These are phyloP conservation scores for Aurelia sp. DNA, from an alignment of 30 jellyfish, hydroid and myxozoan genomes.

Conservation along the genomic window DNA sequence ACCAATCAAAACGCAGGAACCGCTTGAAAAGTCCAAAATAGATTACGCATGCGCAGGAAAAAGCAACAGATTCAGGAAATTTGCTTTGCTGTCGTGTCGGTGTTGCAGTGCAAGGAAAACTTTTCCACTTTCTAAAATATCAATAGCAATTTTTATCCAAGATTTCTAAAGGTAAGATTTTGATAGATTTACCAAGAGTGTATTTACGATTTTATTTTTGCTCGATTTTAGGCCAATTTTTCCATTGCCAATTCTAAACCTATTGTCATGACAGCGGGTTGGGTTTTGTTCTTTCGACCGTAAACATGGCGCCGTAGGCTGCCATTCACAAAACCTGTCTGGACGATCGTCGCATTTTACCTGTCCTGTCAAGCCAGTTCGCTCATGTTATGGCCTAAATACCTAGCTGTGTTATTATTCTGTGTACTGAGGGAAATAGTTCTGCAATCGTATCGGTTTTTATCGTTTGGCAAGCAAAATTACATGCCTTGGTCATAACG, in stretches of 20 bases:
- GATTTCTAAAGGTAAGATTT: constrained; percentile 1
- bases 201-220: background rate
- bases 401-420: background rate
- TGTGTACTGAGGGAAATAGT: background rate
- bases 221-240: constrained; percentile 33
- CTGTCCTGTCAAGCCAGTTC: background rate
- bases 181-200: background rate
- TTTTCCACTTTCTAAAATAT: background rate
- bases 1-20: constrained; percentile 62
- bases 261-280: constrained; percentile 47
- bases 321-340: background rate
- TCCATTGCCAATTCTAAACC: background rate
- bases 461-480: background rate
- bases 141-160: background rate
- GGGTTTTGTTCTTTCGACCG: constrained; percentile 47
- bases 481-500: background rate
- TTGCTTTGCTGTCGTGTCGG: constrained; percentile 19
- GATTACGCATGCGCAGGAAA: constrained; percentile 73
- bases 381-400: constrained; percentile 1
- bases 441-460: background rate
- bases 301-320: constrained; percentile 56
- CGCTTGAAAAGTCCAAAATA: constrained; percentile 63
- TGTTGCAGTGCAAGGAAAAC: background rate
- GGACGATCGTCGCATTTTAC: background rate
- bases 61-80: constrained; percentile 19